Base-by-base conservation (phyloP, 2,888 invertebrate genomes). In the Drosophila suboccidentalis region DNA sequence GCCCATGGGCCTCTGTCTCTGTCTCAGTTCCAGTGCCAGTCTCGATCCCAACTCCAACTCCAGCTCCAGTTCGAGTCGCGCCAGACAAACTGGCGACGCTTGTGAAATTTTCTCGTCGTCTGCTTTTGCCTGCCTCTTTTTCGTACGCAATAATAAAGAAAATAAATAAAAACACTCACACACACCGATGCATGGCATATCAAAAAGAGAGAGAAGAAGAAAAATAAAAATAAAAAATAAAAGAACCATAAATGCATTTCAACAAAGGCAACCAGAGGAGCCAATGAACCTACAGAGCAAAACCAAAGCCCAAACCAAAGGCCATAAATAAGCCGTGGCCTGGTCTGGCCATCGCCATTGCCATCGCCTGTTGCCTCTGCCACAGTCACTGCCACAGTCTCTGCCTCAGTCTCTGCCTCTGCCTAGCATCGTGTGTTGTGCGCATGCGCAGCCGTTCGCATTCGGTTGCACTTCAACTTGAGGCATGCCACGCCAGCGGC, bases 51-150 rank as follows among this genome's bases (percentile, higher is more conserved):
- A n/a, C 43, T 43, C 44, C 49, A 26, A 19, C 13, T 38, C 34
- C 39, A 44, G 50, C 49, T 39, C 15, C 69, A 51, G 66, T 36
- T 62, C 36, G 38, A 81, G 87, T 77, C 89, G 78, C 74, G 89
- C 91, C 91, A 91, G 90, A 91, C 90, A 90, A 77, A 78, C 88
- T 91, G 90, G 91, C 90, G 90, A 91, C 90, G 90, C 90, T 88
- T 90, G 90, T 87, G 90, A 91, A 91, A 90, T 88, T 90, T 87
- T 80, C 80, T 78, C 63, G 54, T 68, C 66, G 78, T 67, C 76
- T 70, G 69, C 76, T 67, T 63, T 69, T 60, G 75, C 55, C 73
- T 80, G 70, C 59, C 80, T 81, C 76, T 68, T 71, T 77, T 78
- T 78, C 76, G 77, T 81, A 79, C 81, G 88, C 86, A 84, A 84